phyloP scores from a whole-genome alignment of 2,888 invertebrate genomes.

The Melieria crassipennis region DNA sequence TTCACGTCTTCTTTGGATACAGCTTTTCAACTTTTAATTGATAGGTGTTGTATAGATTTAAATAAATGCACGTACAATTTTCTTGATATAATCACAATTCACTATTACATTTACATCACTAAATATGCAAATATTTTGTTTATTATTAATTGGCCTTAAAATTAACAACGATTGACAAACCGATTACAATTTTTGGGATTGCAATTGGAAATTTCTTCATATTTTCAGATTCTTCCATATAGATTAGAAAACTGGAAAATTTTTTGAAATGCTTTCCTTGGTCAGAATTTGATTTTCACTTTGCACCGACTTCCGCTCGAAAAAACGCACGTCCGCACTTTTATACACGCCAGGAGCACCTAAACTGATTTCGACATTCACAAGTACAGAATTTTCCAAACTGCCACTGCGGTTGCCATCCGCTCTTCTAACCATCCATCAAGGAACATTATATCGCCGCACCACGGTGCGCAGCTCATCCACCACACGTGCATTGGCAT shows the following conservation, averaged over 20 bases:
- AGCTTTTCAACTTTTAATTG: too few species aligned
- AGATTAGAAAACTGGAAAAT: not conserved
- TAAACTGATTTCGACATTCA: not conserved
- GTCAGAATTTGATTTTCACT: not conserved
- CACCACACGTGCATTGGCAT: not conserved
- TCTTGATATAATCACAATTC: not conserved
- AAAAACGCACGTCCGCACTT: conserved; percentile 9
- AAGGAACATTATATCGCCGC: not conserved
- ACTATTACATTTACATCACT: not conserved
- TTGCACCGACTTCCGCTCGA: not conserved
- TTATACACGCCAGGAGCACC: conserved; percentile 5
- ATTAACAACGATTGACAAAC: not conserved
- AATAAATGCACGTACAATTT: not conserved
- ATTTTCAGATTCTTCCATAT: not conserved
- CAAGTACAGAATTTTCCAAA: conserved; percentile 2
- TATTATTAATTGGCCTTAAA: conserved; percentile 2
- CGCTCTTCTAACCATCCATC: not conserved
- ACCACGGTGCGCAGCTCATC: not conserved
- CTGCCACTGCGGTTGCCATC: not conserved
- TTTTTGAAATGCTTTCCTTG: too few species aligned
- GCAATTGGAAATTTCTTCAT: not conserved
- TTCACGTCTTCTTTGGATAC: too few species aligned
- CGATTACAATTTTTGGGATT: not conserved
- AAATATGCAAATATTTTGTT: not conserved
- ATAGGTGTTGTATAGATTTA: not conserved